A percentile compares a stretch with the other conserved stretches of the same genome.
These are phyloP conservation scores for Megalurothrips usitatus DNA, from an alignment of 2,888 invertebrate species.

Conservation along the genomic window DNA sequence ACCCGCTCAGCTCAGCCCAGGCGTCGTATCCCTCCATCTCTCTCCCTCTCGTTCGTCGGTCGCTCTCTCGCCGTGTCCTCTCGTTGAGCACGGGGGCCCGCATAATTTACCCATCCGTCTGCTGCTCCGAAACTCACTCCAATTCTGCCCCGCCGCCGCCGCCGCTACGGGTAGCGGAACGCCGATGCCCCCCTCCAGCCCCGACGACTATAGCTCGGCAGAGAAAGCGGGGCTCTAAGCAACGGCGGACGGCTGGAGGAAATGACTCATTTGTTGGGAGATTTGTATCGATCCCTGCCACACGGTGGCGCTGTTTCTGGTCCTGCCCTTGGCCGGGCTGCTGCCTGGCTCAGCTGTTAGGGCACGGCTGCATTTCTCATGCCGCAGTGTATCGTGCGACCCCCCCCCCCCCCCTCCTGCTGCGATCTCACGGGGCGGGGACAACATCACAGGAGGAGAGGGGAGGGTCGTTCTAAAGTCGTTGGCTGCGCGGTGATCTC, in stretches of 20 bases:
- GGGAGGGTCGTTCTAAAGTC: too few species aligned
- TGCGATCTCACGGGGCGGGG: too few species aligned
- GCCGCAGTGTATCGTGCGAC: too few species aligned
- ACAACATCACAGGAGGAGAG: too few species aligned
- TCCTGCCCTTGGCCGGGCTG: neutral
- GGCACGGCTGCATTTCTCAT: too few species aligned
- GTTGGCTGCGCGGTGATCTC: too few species aligned
- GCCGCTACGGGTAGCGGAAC: neutral
- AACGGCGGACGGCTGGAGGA: neutral
- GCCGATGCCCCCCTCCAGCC: neutral
- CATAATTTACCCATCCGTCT: conserved; percentile 4
- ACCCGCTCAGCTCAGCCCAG: too few species aligned
- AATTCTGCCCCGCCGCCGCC: neutral
- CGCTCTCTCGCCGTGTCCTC: neutral
- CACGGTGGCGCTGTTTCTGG: neutral
- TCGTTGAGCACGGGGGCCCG: neutral
- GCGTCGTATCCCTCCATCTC: neutral
- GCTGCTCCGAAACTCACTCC: neutral
- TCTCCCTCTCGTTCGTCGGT: neutral
- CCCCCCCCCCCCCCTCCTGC: too few species aligned
- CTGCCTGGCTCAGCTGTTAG: too few species aligned
- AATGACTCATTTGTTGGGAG: conserved; percentile 6
- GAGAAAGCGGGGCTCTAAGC: too few species aligned
- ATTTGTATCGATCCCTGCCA: neutral
- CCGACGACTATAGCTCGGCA: too few species aligned